phyloP scores from a whole-genome alignment of 2,113 vertebrate genomes.

The Corythaixoides concolor region DNA sequence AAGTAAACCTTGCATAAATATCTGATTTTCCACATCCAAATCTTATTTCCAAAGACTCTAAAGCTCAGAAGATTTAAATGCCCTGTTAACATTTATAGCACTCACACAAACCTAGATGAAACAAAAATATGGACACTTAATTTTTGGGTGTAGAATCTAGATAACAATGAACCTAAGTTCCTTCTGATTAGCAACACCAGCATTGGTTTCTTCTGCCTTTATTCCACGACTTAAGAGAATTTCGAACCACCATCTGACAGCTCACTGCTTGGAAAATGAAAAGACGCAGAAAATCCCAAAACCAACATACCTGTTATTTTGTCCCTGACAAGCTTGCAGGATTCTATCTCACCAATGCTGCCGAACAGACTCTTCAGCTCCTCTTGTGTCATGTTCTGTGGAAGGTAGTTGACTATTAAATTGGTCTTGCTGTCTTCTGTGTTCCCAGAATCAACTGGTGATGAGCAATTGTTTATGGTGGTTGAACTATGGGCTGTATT shows the following conservation, averaged over 20 bases:
- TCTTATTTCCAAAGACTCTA: neutral
- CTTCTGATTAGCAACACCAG: neutral
- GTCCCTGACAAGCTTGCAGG: constrained; percentile 97
- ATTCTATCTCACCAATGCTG: constrained; percentile 97
- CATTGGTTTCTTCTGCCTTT: neutral
- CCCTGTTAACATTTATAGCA: neutral
- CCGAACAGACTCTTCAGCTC: constrained; percentile 97
- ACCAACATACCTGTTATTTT: constrained; percentile 92
- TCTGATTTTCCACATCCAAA: neutral
- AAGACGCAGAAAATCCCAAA: neutral
- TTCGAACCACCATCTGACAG: neutral
- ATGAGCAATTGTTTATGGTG: constrained; percentile 90
- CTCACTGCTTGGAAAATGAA: neutral
- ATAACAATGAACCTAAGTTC: neutral
- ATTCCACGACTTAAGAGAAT: neutral
- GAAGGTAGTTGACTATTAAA: constrained; percentile 98
- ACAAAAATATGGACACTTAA: neutral
- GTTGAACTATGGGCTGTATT: constrained; percentile 91
- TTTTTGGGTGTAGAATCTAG: neutral
- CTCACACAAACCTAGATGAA: neutral
- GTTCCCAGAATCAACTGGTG: constrained; percentile 91
- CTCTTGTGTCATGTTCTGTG: constrained; percentile 98
- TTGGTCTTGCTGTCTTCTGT: constrained; percentile 98
- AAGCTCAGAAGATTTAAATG: neutral
- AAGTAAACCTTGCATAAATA: neutral